Percentiles rank a stretch among this genome's conserved stretches.
Conservation (phyloP, 1,140 invertebrate species). For the Lepeophtheirus salmonis region DNA sequence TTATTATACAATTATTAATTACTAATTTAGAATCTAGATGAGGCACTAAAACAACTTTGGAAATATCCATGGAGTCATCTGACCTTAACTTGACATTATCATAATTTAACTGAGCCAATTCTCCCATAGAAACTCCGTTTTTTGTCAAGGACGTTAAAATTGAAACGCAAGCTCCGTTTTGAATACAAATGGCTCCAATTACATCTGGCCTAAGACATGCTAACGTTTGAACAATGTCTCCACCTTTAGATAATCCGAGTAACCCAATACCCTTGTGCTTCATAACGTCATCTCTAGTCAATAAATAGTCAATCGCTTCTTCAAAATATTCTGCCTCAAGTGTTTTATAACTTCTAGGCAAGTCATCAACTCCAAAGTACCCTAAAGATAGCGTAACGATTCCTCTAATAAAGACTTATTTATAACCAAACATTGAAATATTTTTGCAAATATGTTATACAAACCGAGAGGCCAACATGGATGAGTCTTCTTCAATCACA, state of each 20-base stretch:
- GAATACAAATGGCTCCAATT: neutral
- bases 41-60: neutral
- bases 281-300: neutral
- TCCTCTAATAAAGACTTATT: neutral
- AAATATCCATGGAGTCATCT: neutral
- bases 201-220: neutral
- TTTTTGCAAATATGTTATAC: too few species aligned
- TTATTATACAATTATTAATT: neutral
- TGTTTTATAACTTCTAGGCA: neutral
- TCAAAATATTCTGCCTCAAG: conserved; percentile 6
- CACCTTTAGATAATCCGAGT: neutral
- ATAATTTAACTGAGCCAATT: neutral
- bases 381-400: neutral
- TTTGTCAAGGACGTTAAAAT: neutral
- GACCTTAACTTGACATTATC: neutral
- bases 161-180: neutral
- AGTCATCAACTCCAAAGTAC: conserved; percentile 7
- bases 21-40: neutral
- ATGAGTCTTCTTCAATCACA: neutral
- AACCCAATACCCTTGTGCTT: neutral
- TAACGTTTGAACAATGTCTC: neutral
- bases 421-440: neutral
- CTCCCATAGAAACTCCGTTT: neutral
- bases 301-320: neutral
- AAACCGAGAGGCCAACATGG: neutral